These are phyloP conservation scores for Orcinus orca DNA, from an alignment of 2,113 vertebrate species.

Conservation along the genomic window DNA sequence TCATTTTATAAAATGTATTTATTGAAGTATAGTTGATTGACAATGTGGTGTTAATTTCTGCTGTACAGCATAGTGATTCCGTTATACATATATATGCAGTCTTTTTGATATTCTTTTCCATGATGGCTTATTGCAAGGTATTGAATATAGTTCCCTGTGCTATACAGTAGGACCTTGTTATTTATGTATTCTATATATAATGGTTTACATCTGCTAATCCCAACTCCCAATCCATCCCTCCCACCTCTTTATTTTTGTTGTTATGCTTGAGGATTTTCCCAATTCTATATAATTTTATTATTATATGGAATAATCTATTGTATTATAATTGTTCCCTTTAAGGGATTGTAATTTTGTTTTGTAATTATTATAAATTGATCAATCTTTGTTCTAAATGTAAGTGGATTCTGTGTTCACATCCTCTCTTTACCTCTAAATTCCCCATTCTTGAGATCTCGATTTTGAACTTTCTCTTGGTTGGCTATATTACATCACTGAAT, in stretches of 20 bases:
- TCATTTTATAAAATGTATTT: too few species aligned
- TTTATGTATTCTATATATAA: too few species aligned
- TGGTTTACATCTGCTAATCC: too few species aligned
- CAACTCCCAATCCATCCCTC: too few species aligned
- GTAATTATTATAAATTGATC: background rate
- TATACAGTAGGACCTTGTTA: too few species aligned
- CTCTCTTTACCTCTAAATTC: background rate
- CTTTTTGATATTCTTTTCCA: too few species aligned
- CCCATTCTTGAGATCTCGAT: background rate
- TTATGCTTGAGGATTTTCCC: background rate
- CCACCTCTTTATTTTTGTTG: background rate
- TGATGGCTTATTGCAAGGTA: too few species aligned
- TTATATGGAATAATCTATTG: background rate
- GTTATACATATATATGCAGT: too few species aligned
- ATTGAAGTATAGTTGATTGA: too few species aligned
- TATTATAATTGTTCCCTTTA: background rate
- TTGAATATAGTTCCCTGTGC: too few species aligned
- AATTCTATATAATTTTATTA: background rate
- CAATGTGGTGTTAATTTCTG: too few species aligned
- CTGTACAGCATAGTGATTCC: too few species aligned
- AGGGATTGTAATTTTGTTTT: background rate
- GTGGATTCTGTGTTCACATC: background rate
- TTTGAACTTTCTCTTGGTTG: slow-evolving; percentile 12
- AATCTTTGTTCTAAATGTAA: background rate
- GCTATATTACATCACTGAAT: background rate